Conservation (phyloP, 2,888 invertebrate species). For the Neria commutata region DNA sequence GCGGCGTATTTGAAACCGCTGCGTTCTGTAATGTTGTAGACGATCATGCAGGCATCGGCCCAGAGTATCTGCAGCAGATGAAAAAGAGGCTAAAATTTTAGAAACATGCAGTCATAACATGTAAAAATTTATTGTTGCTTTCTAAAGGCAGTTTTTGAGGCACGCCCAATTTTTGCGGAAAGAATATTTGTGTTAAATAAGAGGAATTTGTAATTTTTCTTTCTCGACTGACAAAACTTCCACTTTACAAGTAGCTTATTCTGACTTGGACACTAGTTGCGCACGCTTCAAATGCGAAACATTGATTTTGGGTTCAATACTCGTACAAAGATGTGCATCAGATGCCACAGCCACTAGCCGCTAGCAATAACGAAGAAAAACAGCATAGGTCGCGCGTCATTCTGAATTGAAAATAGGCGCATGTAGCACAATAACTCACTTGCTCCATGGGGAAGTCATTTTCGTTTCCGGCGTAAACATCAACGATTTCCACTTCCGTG, state of each 20-base stretch:
- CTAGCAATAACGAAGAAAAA: not conserved
- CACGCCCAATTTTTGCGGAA: no score
- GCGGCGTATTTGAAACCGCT: constrained; percentile 74
- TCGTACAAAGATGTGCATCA: not conserved
- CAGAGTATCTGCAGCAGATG: constrained; percentile 67
- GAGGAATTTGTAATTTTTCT: no score
- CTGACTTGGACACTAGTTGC: no score
- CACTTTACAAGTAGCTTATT: no score
- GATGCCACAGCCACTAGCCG: not conserved
- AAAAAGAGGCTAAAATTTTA: not conserved
- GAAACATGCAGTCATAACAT: no score
- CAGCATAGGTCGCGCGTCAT: no score
- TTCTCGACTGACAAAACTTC: no score
- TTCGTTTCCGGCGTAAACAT: constrained; percentile 75
- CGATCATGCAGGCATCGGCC: constrained; percentile 79
- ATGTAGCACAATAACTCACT: constrained; percentile 55
- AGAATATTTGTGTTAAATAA: no score
- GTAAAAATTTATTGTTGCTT: no score
- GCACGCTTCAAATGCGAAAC: no score
- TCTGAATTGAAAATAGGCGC: not conserved
- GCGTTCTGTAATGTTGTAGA: constrained; percentile 78
- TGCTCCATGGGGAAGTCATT: constrained; percentile 67
- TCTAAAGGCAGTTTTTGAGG: no score
- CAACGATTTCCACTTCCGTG: constrained; percentile 79
- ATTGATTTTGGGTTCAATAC: not conserved